Evolutionary conservation across 1,140 invertebrate species (phyloP).

Genomic region (Coboldia fuscipes): DNA sequence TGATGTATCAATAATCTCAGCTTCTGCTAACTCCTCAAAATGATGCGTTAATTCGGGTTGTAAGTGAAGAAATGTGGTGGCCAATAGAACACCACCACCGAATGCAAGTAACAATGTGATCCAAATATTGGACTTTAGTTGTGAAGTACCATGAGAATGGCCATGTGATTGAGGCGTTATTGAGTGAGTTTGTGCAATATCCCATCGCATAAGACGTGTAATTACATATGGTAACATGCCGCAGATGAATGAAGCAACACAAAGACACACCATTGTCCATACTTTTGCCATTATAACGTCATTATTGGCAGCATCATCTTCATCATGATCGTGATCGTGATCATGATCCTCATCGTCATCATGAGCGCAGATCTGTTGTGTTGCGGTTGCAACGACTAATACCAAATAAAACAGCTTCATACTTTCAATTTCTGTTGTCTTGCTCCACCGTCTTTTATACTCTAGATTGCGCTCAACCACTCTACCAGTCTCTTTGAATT

Average conservation of each 20-base stretch:
- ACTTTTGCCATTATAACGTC: constrained; percentile 36
- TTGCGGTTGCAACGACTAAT: too few species aligned
- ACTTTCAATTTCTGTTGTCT: too few species aligned
- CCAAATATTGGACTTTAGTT: constrained; percentile 22
- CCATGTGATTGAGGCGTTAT: constrained; percentile 12
- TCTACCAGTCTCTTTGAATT: too few species aligned
- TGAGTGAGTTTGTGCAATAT: constrained; percentile 10
- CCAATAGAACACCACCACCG: constrained; percentile 76
- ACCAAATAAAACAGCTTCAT: too few species aligned
- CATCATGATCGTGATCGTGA: constrained; percentile 7
- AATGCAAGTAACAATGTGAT: constrained; percentile 53
- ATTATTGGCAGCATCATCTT: constrained; percentile 12
- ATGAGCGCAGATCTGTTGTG: too few species aligned
- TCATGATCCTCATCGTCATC: constrained; percentile 10
- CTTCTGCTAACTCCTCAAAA: constrained; percentile 29
- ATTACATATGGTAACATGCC: constrained; percentile 34
- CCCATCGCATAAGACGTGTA: not conserved
- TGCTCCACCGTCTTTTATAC: too few species aligned
- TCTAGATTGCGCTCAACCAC: too few species aligned
- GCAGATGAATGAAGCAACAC: constrained; percentile 39
- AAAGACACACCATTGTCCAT: constrained; percentile 46
- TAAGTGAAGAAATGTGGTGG: constrained; percentile 76
- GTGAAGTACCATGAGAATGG: constrained; percentile 26
- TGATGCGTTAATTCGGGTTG: constrained; percentile 67
- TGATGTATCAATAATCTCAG: too few species aligned